phyloP scores from a whole-genome alignment of 2,888 invertebrate species.

The Heteromurus nitidus region DNA sequence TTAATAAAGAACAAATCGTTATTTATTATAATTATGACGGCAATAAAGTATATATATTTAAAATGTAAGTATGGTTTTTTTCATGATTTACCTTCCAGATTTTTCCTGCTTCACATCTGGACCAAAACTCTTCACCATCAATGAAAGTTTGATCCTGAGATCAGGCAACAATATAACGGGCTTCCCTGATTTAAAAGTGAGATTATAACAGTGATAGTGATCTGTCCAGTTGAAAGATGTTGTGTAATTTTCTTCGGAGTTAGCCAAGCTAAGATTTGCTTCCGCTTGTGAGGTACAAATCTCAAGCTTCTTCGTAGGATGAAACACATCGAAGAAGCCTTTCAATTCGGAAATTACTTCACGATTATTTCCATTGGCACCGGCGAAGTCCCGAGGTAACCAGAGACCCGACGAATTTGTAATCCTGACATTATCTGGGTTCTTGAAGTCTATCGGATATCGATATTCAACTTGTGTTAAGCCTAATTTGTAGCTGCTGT shows the following conservation, averaged over 20 bases:
- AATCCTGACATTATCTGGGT: conserved; percentile 85
- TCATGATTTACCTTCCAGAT: conserved; percentile 57
- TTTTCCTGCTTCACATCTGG: conserved; percentile 62
- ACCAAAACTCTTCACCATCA: conserved; percentile 63
- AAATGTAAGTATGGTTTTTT: not conserved
- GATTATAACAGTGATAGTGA: conserved; percentile 69
- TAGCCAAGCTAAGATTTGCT: conserved; percentile 68
- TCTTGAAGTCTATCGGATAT: conserved; percentile 89
- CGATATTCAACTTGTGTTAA: conserved; percentile 91
- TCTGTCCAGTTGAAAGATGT: conserved; percentile 65
- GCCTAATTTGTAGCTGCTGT: conserved; percentile 84
- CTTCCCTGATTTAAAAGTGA: conserved; percentile 80
- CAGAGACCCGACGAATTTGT: conserved; percentile 68
- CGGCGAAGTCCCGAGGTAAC: conserved; percentile 60
- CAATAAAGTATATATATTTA: too few species aligned
- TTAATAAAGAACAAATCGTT: not conserved
- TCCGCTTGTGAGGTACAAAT: conserved; percentile 69
- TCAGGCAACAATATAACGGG: conserved; percentile 79
- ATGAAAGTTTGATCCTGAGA: conserved; percentile 73
- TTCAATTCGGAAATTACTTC: conserved; percentile 64
- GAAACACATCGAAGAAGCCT: conserved; percentile 65
- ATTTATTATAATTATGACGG: too few species aligned
- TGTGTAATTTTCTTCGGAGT: conserved; percentile 52
- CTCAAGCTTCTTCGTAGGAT: conserved; percentile 67
- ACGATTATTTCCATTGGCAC: conserved; percentile 40